phyloP scores from a whole-genome alignment of 2,113 vertebrate species.

The Cervus canadensis region DNA sequence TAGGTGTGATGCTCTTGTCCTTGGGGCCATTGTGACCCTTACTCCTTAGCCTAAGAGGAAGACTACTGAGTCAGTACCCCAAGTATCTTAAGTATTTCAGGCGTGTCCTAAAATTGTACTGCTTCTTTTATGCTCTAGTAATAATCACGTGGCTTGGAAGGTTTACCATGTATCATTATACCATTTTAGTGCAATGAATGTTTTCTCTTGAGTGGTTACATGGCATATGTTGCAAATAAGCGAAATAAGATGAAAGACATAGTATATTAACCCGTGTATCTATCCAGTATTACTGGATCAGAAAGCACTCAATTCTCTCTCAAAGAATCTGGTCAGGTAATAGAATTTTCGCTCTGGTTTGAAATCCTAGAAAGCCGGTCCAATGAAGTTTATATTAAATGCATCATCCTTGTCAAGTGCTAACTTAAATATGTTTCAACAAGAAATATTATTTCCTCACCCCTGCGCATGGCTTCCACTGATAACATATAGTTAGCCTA shows the following conservation, averaged over 20 bases:
- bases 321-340: not conserved
- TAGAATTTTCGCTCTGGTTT: not conserved
- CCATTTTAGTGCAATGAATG: not conserved
- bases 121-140: not conserved
- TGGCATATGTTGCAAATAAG: not conserved
- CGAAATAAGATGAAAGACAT: not conserved
- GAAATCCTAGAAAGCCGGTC: not conserved
- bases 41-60: rapidly evolving
- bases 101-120: not conserved
- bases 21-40: rapidly evolving
- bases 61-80: not conserved
- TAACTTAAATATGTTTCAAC: not conserved
- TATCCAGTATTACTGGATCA: not conserved
- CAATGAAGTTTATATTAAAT: not conserved
- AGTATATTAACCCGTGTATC: not conserved
- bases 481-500: not conserved
- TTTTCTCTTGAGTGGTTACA: not conserved
- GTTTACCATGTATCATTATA: not conserved
- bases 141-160: not conserved
- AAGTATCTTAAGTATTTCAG: not conserved
- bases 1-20: not conserved
- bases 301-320: not conserved
- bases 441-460: not conserved
- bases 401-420: not conserved
- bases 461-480: not conserved